Evolutionary conservation across 2,113 vertebrate species (phyloP).

Genomic region (Phyllopteryx taeniolatus): DNA sequence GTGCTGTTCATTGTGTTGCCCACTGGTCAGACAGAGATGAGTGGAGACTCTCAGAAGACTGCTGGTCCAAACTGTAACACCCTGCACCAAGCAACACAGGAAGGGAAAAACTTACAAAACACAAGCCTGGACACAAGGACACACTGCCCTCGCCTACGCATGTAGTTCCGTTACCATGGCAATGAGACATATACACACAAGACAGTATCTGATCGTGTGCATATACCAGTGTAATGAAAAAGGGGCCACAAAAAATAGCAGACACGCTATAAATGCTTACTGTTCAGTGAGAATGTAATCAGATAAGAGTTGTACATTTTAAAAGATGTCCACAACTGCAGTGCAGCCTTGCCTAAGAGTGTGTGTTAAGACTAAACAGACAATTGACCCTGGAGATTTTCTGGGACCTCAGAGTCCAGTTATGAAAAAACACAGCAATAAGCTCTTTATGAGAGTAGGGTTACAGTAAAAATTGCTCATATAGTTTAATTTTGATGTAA

Average conservation of each 20-base stretch:
- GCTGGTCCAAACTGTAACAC: slow-evolving; percentile 25
- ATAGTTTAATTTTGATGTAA: too few species aligned
- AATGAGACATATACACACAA: slow-evolving; percentile 16
- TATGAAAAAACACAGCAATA: slow-evolving; percentile 17
- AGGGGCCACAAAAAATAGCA: slow-evolving; percentile 29
- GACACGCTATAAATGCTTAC: slow-evolving; percentile 44
- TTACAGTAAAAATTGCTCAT: too few species aligned
- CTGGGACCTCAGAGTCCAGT: slow-evolving; percentile 6
- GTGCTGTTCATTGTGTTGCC: slow-evolving; percentile 5
- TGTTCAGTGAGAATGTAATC: slow-evolving; percentile 45
- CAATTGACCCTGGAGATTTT: slow-evolving; percentile 2
- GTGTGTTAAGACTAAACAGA: slow-evolving; percentile 3
- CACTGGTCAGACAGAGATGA: slow-evolving; percentile 17
- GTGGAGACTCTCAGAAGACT: slow-evolving; percentile 9
- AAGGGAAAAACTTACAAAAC: slow-evolving; percentile 34
- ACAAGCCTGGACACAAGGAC: slow-evolving; percentile 36
- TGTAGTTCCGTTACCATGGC: slow-evolving; percentile 54
- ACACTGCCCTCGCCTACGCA: slow-evolving; percentile 43
- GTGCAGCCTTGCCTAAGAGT: neutral
- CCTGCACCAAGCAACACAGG: slow-evolving; percentile 39
- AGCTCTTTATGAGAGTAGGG: too few species aligned
- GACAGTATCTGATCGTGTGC: slow-evolving; percentile 49
- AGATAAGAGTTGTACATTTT: slow-evolving; percentile 34
- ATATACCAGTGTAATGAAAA: slow-evolving; percentile 34
- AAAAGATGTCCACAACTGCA: slow-evolving; percentile 1